phyloP scores from a whole-genome alignment of 2,888 invertebrate genomes.

The Suillia variegata region DNA sequence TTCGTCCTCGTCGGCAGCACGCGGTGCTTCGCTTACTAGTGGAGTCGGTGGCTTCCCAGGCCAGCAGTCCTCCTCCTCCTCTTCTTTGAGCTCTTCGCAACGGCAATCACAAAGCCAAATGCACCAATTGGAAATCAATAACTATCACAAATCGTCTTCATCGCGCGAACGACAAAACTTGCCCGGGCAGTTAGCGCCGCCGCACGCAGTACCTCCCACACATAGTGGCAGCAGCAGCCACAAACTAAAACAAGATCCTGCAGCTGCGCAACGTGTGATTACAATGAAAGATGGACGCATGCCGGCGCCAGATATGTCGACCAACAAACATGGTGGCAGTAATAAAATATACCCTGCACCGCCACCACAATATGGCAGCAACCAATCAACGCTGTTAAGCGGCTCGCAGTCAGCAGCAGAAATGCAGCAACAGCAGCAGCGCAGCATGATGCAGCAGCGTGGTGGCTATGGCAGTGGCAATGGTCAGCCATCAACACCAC shows the following conservation, averaged over 20 bases:
- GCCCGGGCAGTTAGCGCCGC: conserved; percentile 28
- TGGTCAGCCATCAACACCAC: conserved; percentile 17
- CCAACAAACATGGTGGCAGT: conserved; percentile 25
- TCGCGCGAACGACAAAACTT: conserved; percentile 39
- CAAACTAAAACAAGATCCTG: too few relatives aligned
- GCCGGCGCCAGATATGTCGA: conserved; percentile 24
- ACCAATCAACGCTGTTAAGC: conserved; percentile 28
- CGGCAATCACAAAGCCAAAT: conserved; percentile 27
- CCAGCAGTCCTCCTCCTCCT: conserved; percentile 29
- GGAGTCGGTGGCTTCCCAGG: conserved; percentile 10
- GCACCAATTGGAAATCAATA: conserved; percentile 39
- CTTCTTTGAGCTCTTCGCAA: too few relatives aligned
- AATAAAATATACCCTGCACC: too few relatives aligned
- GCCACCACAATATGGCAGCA: conserved; percentile 30
- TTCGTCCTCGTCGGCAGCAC: conserved; percentile 37
- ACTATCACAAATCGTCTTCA: conserved; percentile 57
- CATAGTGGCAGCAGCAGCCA: conserved; percentile 44
- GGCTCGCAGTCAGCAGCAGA: conserved; percentile 26
- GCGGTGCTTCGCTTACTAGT: conserved; percentile 9
- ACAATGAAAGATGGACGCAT: too few relatives aligned
- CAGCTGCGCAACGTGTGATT: too few relatives aligned
- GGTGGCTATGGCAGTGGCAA: conserved; percentile 34
- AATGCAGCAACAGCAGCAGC: conserved; percentile 29
- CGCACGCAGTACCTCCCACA: too few relatives aligned
- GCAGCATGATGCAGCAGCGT: conserved; percentile 34